Percentiles rank a stretch among this genome's conserved stretches.
Evolutionary conservation across 2,797 vertebrate species (phyloP).

Genomic region (Botia kubotai): DNA sequence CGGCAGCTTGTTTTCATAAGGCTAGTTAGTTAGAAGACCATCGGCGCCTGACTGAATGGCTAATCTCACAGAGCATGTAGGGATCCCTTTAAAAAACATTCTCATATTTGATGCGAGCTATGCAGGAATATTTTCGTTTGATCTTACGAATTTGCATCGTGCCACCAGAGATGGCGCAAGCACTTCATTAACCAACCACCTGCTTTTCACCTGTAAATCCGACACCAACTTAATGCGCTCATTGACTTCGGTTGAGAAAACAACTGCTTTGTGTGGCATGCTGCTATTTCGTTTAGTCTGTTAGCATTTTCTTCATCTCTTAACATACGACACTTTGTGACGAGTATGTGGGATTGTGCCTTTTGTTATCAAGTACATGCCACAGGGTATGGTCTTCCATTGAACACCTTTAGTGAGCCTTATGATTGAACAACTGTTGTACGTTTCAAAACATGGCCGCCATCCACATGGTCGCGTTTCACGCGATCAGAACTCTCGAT

Average conservation of each 20-base stretch:
- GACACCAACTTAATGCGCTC: slow-evolving; percentile 44
- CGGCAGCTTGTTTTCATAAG: slow-evolving; percentile 51
- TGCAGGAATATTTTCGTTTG: slow-evolving; percentile 53
- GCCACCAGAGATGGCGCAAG: slow-evolving; percentile 41
- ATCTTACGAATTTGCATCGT: slow-evolving; percentile 43
- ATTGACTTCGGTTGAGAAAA: slow-evolving; percentile 40
- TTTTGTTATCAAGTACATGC: slow-evolving; percentile 62
- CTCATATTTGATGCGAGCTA: slow-evolving; percentile 57
- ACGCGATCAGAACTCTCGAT: slow-evolving; percentile 46
- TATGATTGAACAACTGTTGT: slow-evolving; percentile 57
- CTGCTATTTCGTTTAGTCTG: slow-evolving; percentile 60
- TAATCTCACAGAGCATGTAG: slow-evolving; percentile 50
- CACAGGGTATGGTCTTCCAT: slow-evolving; percentile 67
- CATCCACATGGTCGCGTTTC: slow-evolving; percentile 46
- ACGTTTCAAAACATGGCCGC: slow-evolving; percentile 33
- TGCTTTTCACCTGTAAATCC: slow-evolving; percentile 52
- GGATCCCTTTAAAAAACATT: slow-evolving; percentile 63
- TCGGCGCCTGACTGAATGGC: slow-evolving; percentile 45
- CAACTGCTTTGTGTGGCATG: slow-evolving; percentile 59
- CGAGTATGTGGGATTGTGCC: slow-evolving; percentile 60
- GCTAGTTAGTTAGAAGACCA: slow-evolving; percentile 41
- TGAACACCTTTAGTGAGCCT: slow-evolving; percentile 61
- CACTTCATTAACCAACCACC: slow-evolving; percentile 21
- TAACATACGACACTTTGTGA: slow-evolving; percentile 51
- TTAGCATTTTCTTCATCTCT: slow-evolving; percentile 52